Base-by-base conservation (phyloP, 2,113 vertebrate species). In the Pao palembangensis region DNA sequence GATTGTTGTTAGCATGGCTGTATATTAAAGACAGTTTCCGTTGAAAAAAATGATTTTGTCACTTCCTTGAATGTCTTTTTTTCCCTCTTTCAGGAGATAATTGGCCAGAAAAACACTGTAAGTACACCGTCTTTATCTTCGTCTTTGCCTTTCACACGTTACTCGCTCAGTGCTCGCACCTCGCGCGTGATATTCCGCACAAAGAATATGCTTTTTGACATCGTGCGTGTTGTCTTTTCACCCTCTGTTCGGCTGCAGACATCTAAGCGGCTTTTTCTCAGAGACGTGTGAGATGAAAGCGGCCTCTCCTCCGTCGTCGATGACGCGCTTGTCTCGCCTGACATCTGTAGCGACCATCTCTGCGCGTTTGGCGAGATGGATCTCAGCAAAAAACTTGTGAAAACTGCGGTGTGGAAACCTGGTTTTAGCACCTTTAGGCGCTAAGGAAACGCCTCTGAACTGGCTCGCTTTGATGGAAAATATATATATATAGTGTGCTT, bases 71-170 rank as follows among this genome's bases (percentile, higher is more conserved):
- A 38, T 57, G 38, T 72, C 79, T 71, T 18, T 73, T 13, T 21
- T 75, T 82, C 76, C 17, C 42, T 86, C 69, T 86, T 91, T 59
- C 85, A 98, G 96, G 96, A 98, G 81, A 93, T 98, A 46, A 95
- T 98, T 89, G 96, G 91, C 91, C 96, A 98, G 91, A 98, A 98
- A 92, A 98, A 98, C 91, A 96, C 93, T 90, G 96, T 98, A 87
- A 98, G 96, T 98, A 91, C 83, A 73, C 38, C 44, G 44, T 3
- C 11, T 21, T 62, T n/a, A 42, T 17, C 18, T 14, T 18, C 46
- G 15, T 61, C 48, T 52, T 58, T 70, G 49, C 58, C 53, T 87
- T 75, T 79, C 75, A 69, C 79, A 81, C 80, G 21, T 77, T 75
- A 55, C 62, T 72, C 75, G 76, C 53, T 51, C 60, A 11, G 28